Conservation (phyloP, 2,888 invertebrate species). For the Loripinus fragilis region DNA sequence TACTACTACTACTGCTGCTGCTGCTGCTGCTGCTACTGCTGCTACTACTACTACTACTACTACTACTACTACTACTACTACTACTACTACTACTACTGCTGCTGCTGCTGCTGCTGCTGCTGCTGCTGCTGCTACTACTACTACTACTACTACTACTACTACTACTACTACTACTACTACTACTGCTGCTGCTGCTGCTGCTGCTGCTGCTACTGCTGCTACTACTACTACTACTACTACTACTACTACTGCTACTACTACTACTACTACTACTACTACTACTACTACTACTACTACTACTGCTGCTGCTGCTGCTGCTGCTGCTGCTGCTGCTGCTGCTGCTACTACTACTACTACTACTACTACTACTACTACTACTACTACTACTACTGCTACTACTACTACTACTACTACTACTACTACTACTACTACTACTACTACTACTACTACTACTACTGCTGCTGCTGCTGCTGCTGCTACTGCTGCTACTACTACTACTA, state of each 20-base stretch:
- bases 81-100: constrained; percentile 19
- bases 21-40: too few relatives aligned
- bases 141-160: constrained; percentile 38
- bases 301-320: too few relatives aligned
- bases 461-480: too few relatives aligned
- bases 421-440: constrained; percentile 37
- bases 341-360: constrained; percentile 29
- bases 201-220: constrained; percentile 11
- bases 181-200: constrained; percentile 28
- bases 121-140: constrained; percentile 33
- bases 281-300: too few relatives aligned
- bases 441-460: constrained; percentile 16
- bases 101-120: not conserved
- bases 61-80: too few relatives aligned
- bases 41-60: too few relatives aligned
- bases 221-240: constrained; percentile 15
- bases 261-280: too few relatives aligned
- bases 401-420: constrained; percentile 32
- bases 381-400: constrained; percentile 27
- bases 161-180: constrained; percentile 39
- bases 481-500: too few relatives aligned
- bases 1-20: too few relatives aligned
- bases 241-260: constrained; percentile 28
- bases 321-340: constrained; percentile 13
- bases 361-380: constrained; percentile 11